Base-by-base conservation (phyloP, 2,888 invertebrate species). In the Volucella zonaria region DNA sequence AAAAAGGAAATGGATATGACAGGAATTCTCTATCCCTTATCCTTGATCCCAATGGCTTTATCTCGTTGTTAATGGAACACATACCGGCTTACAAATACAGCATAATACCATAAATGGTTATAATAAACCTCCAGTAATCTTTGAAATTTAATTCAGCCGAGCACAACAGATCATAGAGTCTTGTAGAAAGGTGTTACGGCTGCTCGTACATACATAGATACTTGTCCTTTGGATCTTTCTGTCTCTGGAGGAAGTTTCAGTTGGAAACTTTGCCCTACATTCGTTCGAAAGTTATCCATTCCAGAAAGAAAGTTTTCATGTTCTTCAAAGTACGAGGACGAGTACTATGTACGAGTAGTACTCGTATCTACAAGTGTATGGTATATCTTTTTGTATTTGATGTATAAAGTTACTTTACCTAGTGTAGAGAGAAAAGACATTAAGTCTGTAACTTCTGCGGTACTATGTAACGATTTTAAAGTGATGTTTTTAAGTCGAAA, bases 41-140 rank as follows among this genome's bases (percentile, higher is more conserved):
- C 4, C 49, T 49, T 67, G 14, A 67, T 68, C 31, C 31, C 31
- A 31, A 6, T 31, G 31, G 31, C 6, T 31, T 31, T 31, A 62
- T 18, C 9, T 52, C 18, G 14, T 59, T 64, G 43, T 64, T 56
- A 49, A 70, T 59, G 47, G 14, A 45, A 6, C n/a, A 23, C 15
- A 49, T 31, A 8, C n/a, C 45, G 62, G 31, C 74, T 56, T 58
- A 66, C 49, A 54, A 68, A 54, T 31, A 6, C 31, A 31, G 6
- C 31, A 31, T 62, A 62, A 42, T 15, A 62, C 59, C 62, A 42
- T 47, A 54, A 54, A 67, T 31, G 47, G 23, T 42, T 52, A 51
- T 42, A 12, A 66, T 66, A 66, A 66, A 51, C 51, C 23, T 12
- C 49, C 40, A 51, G 15, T 52, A 51, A 66, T 66, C 66, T 40